Percentiles rank a stretch among this genome's conserved stretches.
These are phyloP conservation scores for Tyrannus savana DNA, from an alignment of 2,113 vertebrate genomes.

Conservation along the genomic window DNA sequence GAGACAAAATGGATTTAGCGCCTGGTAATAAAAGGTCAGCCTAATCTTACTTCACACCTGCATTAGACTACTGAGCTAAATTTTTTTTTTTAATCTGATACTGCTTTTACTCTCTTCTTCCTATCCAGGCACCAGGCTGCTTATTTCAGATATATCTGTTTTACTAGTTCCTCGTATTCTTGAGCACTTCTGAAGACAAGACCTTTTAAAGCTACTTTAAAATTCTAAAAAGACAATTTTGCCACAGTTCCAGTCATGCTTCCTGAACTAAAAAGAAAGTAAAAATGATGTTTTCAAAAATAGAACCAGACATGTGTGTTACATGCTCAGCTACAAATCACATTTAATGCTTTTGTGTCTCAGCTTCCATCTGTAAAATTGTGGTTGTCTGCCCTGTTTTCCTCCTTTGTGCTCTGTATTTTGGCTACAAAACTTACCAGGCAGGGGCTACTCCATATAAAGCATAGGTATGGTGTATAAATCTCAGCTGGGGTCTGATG, in stretches of 20 bases:
- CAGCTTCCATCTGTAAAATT: neutral
- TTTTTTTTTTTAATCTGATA: neutral
- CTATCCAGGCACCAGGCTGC: neutral
- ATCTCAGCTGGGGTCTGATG: neutral
- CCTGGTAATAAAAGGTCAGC: neutral
- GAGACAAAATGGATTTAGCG: neutral
- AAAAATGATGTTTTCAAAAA: constrained; percentile 1
- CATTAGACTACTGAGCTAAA: neutral
- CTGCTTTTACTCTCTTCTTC: neutral
- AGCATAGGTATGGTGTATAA: rapidly evolving
- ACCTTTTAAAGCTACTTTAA: neutral
- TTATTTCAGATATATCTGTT: neutral
- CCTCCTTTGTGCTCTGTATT: neutral
- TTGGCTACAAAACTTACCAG: neutral
- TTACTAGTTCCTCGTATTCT: neutral
- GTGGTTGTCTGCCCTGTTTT: neutral
- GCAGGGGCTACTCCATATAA: neutral
- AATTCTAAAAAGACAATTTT: neutral
- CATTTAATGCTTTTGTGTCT: neutral
- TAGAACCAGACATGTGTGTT: neutral
- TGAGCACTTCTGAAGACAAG: neutral
- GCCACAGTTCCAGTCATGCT: neutral
- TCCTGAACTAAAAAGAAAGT: neutral
- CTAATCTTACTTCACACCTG: neutral
- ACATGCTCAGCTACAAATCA: neutral